Evolutionary conservation across 2,113 vertebrate genomes (phyloP), one percentile per base, ranked within the genome.

Genomic region (Malurus alboscapulatus): DNA sequence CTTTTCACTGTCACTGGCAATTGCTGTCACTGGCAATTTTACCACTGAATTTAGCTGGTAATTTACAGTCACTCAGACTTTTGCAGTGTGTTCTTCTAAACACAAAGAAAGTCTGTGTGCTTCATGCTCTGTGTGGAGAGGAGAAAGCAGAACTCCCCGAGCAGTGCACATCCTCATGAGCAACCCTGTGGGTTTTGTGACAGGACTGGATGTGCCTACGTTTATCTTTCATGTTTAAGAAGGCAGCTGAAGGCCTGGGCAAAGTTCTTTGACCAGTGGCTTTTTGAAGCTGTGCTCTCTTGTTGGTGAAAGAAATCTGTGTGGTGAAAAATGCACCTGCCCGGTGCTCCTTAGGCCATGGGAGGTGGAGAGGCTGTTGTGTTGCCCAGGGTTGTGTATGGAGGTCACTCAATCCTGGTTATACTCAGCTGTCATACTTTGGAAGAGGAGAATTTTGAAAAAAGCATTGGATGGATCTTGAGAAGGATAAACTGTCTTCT

Each of bases 11-110:
- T 88, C 80, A 61, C n/a, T 66, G 88, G 62, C 69, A 93, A 14
- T 92, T 92, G 80, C 82, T 86, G 36, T 88, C 80, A 61, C n/a
- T 66, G 88, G 62, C 69, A 93, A 14, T 92, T 85, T 50, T 92
- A 69, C 73, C 50, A 61, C 44, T 66, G 42, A 76, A 81, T 78
- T 86, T 94, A 61, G n/a, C 45, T 61, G 16, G 30, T 72, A 40
- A 82, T 75, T 94, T 93, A 50, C 62, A 68, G 40, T 54, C 6
- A 15, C 32, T 83, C 38, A 15, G 44, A 29, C 57, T 85, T 82
- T 34, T 84, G 32, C 32, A 17, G 30, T 65, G 36, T 72, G 21
- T 84, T 92, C 27, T 77, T 84, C 53, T 53, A 45, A 91, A 63
- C 26, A 63, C 16, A 36, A 15, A 38, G 47, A 63, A 78, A 14